Conservation (phyloP, 1,140 invertebrate species). For the Saccostrea cuccullata region DNA sequence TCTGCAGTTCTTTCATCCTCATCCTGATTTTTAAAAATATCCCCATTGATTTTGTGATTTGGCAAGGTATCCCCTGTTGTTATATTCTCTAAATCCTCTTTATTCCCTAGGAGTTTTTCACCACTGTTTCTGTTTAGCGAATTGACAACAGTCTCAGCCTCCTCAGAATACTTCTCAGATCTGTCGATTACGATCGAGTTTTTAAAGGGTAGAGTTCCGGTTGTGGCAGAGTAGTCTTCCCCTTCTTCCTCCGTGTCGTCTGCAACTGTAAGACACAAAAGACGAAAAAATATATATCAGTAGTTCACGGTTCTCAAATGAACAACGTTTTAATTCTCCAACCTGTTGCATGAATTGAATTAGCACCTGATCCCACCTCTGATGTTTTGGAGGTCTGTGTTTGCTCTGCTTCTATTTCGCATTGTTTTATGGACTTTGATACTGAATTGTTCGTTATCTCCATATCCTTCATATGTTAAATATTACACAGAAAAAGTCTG, state of each 20-base stretch:
- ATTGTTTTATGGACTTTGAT: too few relatives aligned
- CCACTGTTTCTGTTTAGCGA: background rate
- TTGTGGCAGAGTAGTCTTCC: background rate
- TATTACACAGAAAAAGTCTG: too few relatives aligned
- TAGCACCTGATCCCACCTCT: too few relatives aligned
- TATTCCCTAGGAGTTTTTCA: background rate
- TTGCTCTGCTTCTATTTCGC: too few relatives aligned
- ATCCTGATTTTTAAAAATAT: background rate
- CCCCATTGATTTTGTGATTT: background rate
- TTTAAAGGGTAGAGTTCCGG: background rate
- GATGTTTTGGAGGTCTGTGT: too few relatives aligned
- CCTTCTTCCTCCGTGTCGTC: background rate
- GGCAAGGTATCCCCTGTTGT: background rate
- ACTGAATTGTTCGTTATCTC: too few relatives aligned
- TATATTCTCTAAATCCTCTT: background rate
- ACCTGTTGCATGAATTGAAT: too few relatives aligned
- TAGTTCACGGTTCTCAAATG: too few relatives aligned
- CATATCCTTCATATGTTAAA: too few relatives aligned
- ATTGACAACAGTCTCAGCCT: background rate
- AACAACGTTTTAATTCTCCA: too few relatives aligned
- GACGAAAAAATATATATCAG: background rate
- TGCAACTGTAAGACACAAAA: background rate
- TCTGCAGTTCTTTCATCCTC: background rate
- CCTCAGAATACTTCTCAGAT: background rate
- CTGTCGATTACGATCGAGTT: background rate